These are phyloP conservation scores for Trachymyrmex septentrionalis DNA, from an alignment of 1,140 invertebrate species.

Conservation along the genomic window DNA sequence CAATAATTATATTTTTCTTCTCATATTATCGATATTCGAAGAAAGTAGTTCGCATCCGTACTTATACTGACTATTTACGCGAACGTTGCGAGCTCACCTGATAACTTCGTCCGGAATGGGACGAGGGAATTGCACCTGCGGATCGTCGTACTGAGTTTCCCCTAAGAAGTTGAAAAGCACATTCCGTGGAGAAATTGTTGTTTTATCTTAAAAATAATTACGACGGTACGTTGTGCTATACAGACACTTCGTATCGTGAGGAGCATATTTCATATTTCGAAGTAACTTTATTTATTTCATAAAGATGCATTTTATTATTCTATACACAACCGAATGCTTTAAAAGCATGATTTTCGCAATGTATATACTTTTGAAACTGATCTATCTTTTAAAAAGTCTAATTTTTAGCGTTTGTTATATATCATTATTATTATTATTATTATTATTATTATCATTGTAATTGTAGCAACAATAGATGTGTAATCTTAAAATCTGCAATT, in stretches of 20 bases:
- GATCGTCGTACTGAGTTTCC: conserved; percentile 77
- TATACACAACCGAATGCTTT: background rate
- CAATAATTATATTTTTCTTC: background rate
- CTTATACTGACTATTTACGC: background rate
- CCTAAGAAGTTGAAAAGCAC: conserved; percentile 68
- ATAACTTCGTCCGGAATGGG: conserved; percentile 79
- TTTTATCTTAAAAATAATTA: conserved; percentile 46
- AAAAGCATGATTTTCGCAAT: background rate
- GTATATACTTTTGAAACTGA: too few species aligned
- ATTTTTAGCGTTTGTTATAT: background rate
- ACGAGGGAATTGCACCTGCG: conserved; percentile 70
- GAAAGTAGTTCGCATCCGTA: background rate
- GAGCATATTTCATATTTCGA: background rate
- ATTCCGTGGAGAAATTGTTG: conserved; percentile 46
- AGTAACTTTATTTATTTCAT: background rate
- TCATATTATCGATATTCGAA: background rate
- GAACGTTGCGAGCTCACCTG: conserved; percentile 74
- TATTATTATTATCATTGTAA: background rate
- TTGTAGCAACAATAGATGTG: background rate
- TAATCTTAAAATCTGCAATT: conserved; percentile 17
- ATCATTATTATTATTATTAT: background rate
- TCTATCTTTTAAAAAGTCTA: too few species aligned
- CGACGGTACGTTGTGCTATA: background rate
- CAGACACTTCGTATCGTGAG: conserved; percentile 9
- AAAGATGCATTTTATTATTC: conserved; percentile 13